phyloP scores from a whole-genome alignment of 2,113 vertebrate species.

The Carassius gibelio region DNA sequence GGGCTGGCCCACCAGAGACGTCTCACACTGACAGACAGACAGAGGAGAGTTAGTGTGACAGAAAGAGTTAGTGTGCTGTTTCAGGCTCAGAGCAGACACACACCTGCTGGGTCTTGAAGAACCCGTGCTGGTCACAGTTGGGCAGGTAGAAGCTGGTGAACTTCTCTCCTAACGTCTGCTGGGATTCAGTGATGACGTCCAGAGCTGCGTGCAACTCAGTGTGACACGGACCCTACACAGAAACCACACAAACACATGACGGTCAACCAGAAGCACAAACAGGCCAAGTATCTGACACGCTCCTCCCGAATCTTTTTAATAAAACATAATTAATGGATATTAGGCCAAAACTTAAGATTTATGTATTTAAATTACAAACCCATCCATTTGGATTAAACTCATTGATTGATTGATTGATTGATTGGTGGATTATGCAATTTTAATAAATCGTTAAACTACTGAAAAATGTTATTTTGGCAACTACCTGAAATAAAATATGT shows the following conservation, averaged over 20 bases:
- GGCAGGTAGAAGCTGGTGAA: conserved; percentile 91
- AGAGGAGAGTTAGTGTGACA: too few species aligned
- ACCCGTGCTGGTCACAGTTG: conserved; percentile 89
- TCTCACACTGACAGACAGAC: conserved; percentile 82
- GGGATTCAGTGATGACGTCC: conserved; percentile 76
- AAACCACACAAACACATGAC: neutral
- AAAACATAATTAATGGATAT: neutral
- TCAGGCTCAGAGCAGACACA: conserved; percentile 71
- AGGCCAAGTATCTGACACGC: too few species aligned
- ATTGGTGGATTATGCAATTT: too few species aligned
- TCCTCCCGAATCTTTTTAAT: too few species aligned
- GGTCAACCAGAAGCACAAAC: neutral
- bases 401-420: too few species aligned
- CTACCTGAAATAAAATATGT: too few species aligned
- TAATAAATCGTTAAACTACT: too few species aligned
- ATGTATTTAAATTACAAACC: neutral
- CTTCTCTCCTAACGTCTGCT: conserved; percentile 78
- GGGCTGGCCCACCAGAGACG: conserved; percentile 81
- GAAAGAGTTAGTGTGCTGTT: neutral
- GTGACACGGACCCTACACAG: conserved; percentile 82
- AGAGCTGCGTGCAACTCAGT: conserved; percentile 84
- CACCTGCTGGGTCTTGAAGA: conserved; percentile 94
- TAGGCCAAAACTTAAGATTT: neutral
- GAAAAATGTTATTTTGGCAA: too few species aligned
- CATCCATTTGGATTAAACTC: neutral